phyloP scores from a whole-genome alignment of 2,888 invertebrate genomes.

The Heliconius ismenius region DNA sequence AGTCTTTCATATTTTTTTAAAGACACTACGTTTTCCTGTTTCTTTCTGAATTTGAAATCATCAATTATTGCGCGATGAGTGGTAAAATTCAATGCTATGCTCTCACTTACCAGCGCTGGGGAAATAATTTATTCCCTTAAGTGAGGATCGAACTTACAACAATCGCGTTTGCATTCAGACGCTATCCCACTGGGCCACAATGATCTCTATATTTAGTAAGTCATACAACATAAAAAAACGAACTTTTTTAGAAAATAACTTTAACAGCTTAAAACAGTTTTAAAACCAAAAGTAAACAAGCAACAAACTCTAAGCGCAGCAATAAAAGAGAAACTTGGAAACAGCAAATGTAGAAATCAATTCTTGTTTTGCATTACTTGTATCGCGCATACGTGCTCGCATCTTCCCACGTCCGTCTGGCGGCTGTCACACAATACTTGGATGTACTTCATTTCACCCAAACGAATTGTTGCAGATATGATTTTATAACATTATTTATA shows the following conservation, averaged over 20 bases:
- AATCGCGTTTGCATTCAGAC: not conserved
- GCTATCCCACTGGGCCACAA: not conserved
- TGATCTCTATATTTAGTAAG: too few relatives aligned
- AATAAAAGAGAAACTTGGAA: constrained; percentile 64
- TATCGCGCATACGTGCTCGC: constrained; percentile 40
- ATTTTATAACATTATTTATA: not conserved
- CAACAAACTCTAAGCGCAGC: constrained; percentile 44
- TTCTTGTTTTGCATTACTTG: constrained; percentile 50
- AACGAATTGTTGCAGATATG: constrained; percentile 54
- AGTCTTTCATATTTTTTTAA: too few relatives aligned
- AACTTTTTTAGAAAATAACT: too few relatives aligned
- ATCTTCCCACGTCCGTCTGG: constrained; percentile 62
- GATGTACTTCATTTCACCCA: constrained; percentile 60
- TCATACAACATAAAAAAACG: too few relatives aligned
- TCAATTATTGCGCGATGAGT: too few relatives aligned
- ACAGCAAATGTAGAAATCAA: constrained; percentile 59
- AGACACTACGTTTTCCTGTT: not conserved
- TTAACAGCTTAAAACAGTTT: not conserved
- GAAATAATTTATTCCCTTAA: not conserved
- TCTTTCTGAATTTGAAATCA: too few relatives aligned
- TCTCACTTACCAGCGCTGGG: too few relatives aligned
- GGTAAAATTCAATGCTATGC: not conserved
- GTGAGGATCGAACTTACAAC: not conserved
- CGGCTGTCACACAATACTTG: constrained; percentile 57
- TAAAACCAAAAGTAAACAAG: not conserved